Evolutionary conservation across 2,797 vertebrate species (phyloP).

Genomic region (Sebastes jordani): DNA sequence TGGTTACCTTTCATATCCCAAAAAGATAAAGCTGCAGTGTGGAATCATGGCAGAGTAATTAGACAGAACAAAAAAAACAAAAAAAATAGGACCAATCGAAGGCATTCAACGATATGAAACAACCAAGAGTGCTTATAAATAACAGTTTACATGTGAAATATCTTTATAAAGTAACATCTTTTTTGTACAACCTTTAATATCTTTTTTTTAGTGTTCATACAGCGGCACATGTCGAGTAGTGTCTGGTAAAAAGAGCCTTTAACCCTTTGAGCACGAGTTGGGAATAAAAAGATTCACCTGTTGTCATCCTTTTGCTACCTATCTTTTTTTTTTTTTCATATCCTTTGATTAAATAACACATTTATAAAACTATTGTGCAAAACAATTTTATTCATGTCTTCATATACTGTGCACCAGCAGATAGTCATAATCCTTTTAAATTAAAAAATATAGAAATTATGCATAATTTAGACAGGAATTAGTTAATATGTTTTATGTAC

Average conservation of each 20-base stretch:
- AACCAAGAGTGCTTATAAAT: slow-evolving; percentile 95
- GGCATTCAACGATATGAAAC: slow-evolving; percentile 93
- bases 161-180: slow-evolving; percentile 97
- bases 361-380: slow-evolving; percentile 98
- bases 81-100: slow-evolving; percentile 75
- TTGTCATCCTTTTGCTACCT: slow-evolving; percentile 65
- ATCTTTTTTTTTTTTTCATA: slow-evolving; percentile 70
- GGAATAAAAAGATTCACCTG: slow-evolving; percentile 79
- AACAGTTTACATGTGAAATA: slow-evolving; percentile 93
- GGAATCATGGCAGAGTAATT: slow-evolving; percentile 97
- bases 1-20: slow-evolving; percentile 97
- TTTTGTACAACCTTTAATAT: slow-evolving; percentile 94
- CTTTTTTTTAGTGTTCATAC: slow-evolving; percentile 90
- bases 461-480: slow-evolving; percentile 90
- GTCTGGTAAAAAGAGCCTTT: slow-evolving; percentile 90
- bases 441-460: slow-evolving; percentile 90
- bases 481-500: slow-evolving; percentile 85
- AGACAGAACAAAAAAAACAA: slow-evolving; percentile 84
- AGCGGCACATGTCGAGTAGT: slow-evolving; percentile 87
- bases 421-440: slow-evolving; percentile 87
- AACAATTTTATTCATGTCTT: slow-evolving; percentile 88
- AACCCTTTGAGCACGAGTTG: slow-evolving; percentile 98
- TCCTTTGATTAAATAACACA: slow-evolving; percentile 95
- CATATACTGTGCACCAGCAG: slow-evolving; percentile 88
- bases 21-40: slow-evolving; percentile 96